A percentile compares a stretch with the other conserved stretches of the same genome.
Evolutionary conservation across 2,113 vertebrate species (phyloP).

Genomic region (Speoplatyrhinus poulsoni): DNA sequence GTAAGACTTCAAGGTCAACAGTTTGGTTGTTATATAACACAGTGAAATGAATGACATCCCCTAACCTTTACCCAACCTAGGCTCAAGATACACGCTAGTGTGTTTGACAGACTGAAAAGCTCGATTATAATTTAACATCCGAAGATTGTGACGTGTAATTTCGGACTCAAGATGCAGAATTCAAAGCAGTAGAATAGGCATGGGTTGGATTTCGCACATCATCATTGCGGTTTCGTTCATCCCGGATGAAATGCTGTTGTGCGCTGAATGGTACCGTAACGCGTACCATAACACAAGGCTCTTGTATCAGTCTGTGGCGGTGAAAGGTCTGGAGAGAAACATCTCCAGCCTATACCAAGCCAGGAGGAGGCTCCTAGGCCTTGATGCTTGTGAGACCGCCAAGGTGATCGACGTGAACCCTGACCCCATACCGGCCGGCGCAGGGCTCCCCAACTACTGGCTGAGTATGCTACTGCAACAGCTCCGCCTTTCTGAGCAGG

Average conservation of each 20-base stretch:
- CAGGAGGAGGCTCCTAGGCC: slow-evolving; percentile 70
- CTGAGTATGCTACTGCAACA: slow-evolving; percentile 77
- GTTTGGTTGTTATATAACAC: neutral
- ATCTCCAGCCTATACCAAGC: slow-evolving; percentile 75
- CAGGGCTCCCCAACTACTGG: slow-evolving; percentile 72
- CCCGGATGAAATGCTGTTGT: neutral
- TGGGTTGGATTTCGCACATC: neutral
- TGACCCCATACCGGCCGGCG: slow-evolving; percentile 55
- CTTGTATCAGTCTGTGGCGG: slow-evolving; percentile 75
- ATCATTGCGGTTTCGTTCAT: neutral
- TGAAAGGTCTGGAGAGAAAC: slow-evolving; percentile 80
- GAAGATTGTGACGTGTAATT: too few relatives aligned
- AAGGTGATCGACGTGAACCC: slow-evolving; percentile 49
- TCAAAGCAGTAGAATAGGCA: too few relatives aligned
- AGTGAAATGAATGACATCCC: too few relatives aligned
- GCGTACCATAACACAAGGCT: slow-evolving; percentile 5
- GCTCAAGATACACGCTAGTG: too few relatives aligned
- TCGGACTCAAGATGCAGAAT: too few relatives aligned
- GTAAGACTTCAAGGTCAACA: slow-evolving; percentile 38
- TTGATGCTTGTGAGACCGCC: slow-evolving; percentile 67
- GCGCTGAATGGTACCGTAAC: slow-evolving; percentile 6
- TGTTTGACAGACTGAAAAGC: too few relatives aligned
- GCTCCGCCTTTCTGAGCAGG: slow-evolving; percentile 72
- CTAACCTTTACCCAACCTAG: too few relatives aligned
- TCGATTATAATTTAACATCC: too few relatives aligned